Conservation (phyloP, 2,888 invertebrate genomes). For the Megamerina dolium region DNA sequence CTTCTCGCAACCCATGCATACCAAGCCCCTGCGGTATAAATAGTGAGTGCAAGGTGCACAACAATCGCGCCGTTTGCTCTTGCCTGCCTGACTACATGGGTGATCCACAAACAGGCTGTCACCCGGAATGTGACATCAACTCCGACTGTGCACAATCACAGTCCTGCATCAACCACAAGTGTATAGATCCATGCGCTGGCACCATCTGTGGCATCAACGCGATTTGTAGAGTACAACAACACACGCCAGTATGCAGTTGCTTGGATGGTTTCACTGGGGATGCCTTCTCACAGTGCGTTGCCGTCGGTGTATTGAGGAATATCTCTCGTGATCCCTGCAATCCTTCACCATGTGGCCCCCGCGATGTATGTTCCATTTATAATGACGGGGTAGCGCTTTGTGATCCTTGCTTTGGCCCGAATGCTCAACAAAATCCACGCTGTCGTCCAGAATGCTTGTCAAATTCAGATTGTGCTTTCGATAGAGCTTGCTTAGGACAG, state of each 20-base stretch:
- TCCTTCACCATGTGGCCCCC: constrained; percentile 72
- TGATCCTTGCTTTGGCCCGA: constrained; percentile 66
- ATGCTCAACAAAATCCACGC: constrained; percentile 62
- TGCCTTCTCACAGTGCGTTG: constrained; percentile 68
- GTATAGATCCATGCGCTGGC: constrained; percentile 67
- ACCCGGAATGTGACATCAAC: constrained; percentile 75
- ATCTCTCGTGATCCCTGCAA: constrained; percentile 62
- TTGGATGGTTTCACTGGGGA: constrained; percentile 73
- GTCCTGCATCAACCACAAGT: constrained; percentile 70
- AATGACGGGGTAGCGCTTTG: constrained; percentile 73
- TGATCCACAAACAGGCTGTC: constrained; percentile 70
- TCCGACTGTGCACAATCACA: constrained; percentile 70
- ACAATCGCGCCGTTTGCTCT: constrained; percentile 67
- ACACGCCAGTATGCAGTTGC: constrained; percentile 77
- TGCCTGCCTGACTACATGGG: constrained; percentile 72
- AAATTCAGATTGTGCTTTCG: constrained; percentile 72
- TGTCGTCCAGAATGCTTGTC: constrained; percentile 79
- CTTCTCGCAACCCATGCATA: constrained; percentile 62
- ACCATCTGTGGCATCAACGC: constrained; percentile 76
- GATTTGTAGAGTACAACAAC: constrained; percentile 70
- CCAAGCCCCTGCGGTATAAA: constrained; percentile 74
- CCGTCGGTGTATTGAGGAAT: constrained; percentile 55
- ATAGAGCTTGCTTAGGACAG: constrained; percentile 68
- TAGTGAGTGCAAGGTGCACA: constrained; percentile 68
- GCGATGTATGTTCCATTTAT: constrained; percentile 63